Evolutionary conservation across 2,888 invertebrate species (phyloP).

Genomic region (Adela reaumurella): DNA sequence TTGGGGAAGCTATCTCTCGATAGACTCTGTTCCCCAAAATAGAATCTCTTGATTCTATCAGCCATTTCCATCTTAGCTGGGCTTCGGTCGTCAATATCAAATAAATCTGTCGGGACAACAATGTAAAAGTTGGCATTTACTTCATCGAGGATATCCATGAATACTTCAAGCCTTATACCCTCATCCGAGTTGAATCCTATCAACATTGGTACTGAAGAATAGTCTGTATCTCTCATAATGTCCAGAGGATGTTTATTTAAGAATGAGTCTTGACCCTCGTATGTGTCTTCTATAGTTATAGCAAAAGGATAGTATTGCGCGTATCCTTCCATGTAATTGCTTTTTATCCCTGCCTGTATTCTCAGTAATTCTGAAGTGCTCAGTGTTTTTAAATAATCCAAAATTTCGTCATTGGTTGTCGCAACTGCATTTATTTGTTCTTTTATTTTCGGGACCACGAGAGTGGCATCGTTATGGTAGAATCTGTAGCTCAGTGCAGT

Average conservation of each 20-base stretch:
- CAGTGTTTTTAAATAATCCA: conserved; percentile 4
- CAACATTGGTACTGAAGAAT: conserved; percentile 6
- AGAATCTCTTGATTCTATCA: conserved; percentile 7
- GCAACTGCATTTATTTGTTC: background rate
- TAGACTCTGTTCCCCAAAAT: conserved; percentile 4
- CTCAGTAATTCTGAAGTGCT: conserved; percentile 1
- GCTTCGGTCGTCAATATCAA: conserved; percentile 5
- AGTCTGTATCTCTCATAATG: conserved; percentile 2
- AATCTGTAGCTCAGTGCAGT: conserved; percentile 8
- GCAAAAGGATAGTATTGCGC: conserved; percentile 4
- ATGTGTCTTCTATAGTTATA: background rate
- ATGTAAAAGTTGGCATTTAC: conserved; percentile 8
- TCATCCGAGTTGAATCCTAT: conserved; percentile 8
- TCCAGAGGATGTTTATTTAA: conserved; percentile 5
- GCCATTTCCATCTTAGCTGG: conserved; percentile 5
- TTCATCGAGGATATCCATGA: conserved; percentile 5
- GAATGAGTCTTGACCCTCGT: conserved; percentile 1
- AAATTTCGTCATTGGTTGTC: conserved; percentile 2
- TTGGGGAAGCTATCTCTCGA: conserved; percentile 3
- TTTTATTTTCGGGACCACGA: background rate
- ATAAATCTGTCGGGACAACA: conserved; percentile 7
- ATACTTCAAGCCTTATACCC: conserved; percentile 6
- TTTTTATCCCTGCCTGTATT: background rate
- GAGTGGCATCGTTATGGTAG: background rate
- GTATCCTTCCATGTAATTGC: conserved; percentile 2